Conservation (phyloP, 2,797 vertebrate species). For the Garrulus glandarius region DNA sequence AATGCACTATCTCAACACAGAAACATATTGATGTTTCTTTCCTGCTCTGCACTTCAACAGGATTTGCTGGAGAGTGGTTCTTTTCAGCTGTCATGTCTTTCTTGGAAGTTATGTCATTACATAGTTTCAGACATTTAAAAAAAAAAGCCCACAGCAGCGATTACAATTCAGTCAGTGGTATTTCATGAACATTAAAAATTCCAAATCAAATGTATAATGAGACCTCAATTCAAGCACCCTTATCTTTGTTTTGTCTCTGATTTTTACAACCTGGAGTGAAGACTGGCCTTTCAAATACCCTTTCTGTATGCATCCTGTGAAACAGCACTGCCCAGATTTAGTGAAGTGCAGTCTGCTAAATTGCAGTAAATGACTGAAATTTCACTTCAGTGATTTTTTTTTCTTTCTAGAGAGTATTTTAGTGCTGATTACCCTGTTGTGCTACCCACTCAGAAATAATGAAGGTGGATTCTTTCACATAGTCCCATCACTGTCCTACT, state of each 20-base stretch:
- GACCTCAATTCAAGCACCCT: neutral
- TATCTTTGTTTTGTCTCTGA: neutral
- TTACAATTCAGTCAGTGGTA: neutral
- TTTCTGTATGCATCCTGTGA: neutral
- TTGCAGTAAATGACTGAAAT: neutral
- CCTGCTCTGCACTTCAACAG: neutral
- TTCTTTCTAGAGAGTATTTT: neutral
- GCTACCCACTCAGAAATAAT: neutral
- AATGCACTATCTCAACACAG: neutral
- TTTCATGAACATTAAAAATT: slow-evolving; percentile 40
- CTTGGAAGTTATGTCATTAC: neutral
- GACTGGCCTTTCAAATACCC: neutral
- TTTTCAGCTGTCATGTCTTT: neutral
- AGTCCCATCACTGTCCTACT: neutral
- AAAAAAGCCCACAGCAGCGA: neutral
- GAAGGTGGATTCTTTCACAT: neutral
- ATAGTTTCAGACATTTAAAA: neutral
- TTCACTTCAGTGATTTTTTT: neutral
- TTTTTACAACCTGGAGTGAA: neutral
- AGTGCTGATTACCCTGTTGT: neutral
- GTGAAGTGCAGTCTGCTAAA: neutral
- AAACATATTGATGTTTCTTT: neutral
- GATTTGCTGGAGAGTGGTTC: neutral
- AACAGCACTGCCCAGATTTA: neutral
- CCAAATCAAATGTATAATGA: neutral